These are phyloP conservation scores for Melanchra persicariae DNA, from an alignment of 2,888 invertebrate genomes.

Conservation along the genomic window DNA sequence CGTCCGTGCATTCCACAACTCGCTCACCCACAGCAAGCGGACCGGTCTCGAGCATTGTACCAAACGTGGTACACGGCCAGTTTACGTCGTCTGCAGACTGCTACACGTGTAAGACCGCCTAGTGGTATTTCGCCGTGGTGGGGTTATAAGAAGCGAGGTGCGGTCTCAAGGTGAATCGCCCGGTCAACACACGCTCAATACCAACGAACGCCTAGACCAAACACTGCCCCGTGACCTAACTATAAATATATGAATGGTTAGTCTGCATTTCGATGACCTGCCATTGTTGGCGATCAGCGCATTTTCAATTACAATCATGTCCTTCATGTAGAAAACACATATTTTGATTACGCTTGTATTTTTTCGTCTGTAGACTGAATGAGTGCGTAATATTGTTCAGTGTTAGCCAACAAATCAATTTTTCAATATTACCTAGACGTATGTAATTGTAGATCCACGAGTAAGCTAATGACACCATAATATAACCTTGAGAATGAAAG, in stretches of 20 bases:
- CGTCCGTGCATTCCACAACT: conserved; percentile 89
- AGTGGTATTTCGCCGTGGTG: conserved; percentile 72
- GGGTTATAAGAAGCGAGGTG: conserved; percentile 84
- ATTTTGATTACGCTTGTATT: conserved; percentile 26
- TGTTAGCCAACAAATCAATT: conserved; percentile 62
- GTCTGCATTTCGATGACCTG: conserved; percentile 74
- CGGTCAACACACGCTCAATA: conserved; percentile 87
- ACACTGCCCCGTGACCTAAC: conserved; percentile 84
- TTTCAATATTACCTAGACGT: conserved; percentile 66
- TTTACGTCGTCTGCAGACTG: conserved; percentile 75
- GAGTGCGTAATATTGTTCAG: conserved; percentile 24
- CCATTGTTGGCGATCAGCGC: conserved; percentile 66
- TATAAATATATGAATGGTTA: conserved; percentile 77
- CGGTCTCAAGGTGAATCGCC: conserved; percentile 89
- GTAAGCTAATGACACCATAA: conserved; percentile 67
- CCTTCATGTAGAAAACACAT: conserved; percentile 15
- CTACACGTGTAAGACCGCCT: conserved; percentile 71
- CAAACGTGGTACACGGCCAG: conserved; percentile 81
- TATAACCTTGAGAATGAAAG: conserved; percentile 68
- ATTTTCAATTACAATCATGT: conserved; percentile 30
- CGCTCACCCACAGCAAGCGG: conserved; percentile 89
- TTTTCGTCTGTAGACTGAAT: conserved; percentile 22
- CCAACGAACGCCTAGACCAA: conserved; percentile 87
- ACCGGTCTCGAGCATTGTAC: conserved; percentile 89
- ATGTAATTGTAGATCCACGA: conserved; percentile 51